A percentile compares a stretch with the other conserved stretches of the same genome.
Conservation (phyloP, 2,113 vertebrate genomes). For the Rhinichthys klamathensis region DNA sequence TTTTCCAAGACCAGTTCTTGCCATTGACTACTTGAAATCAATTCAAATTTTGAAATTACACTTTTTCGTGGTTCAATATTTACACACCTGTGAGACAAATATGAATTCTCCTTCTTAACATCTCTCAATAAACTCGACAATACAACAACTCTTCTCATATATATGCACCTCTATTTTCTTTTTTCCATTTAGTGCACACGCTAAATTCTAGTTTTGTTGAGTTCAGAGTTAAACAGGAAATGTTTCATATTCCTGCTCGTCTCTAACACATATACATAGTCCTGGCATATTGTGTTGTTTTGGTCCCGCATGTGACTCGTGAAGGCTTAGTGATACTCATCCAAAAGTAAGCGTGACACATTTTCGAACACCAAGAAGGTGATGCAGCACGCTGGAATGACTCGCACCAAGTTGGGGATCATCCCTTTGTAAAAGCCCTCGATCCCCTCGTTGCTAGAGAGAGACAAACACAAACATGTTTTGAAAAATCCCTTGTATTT, state of each 20-base stretch:
- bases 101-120: no score
- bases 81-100: background rate
- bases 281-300: background rate
- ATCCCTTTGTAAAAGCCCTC: conserved; percentile 90
- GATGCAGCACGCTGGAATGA: conserved; percentile 88
- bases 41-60: no score
- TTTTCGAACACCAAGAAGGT: conserved; percentile 88
- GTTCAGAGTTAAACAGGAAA: conserved; percentile 15
- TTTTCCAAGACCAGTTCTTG: background rate
- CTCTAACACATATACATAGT: background rate
- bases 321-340: conserved; percentile 45
- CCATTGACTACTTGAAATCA: background rate
- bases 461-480: conserved; percentile 22
- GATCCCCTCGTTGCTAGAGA: conserved; percentile 82
- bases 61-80: background rate
- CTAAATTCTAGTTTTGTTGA: background rate
- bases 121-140: background rate
- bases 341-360: conserved; percentile 78
- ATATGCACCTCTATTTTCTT: background rate
- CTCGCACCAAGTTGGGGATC: conserved; percentile 84
- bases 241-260: background rate
- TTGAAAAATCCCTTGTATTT: no score
- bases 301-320: background rate
- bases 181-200: background rate
- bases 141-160: background rate